Base-by-base conservation (phyloP, 2,113 vertebrate genomes). In the Amblyopsis rosae region DNA sequence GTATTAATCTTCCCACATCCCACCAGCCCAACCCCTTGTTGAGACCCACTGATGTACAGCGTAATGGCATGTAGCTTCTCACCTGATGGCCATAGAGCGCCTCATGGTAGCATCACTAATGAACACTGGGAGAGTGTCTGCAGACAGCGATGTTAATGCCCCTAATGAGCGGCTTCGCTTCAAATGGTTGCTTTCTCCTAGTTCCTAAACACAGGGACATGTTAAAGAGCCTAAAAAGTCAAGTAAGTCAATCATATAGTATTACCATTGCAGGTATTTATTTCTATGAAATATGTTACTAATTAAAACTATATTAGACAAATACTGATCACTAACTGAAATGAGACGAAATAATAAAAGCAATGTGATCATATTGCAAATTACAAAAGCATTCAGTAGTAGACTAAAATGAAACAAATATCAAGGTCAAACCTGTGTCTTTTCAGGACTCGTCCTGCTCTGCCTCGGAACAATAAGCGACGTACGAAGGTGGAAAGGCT, bases 41-140 rank as follows among this genome's bases (percentile, higher is more conserved):
- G 3, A 12, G 8, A 17, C 46, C 19, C 15, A 60, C 8, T 56
- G 47, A 13, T 54, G 5, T 8, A 54, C 12, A 9, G 35, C 13
- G 12, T 9, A 16, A 9, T 26, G 26, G 26, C 19, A 10, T 59
- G 26, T 26, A 26, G 26, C 26, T 26, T 26, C 26, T 91, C 79
- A 98, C 97, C 94, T 95, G 86, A 97, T 93, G 55, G 95, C 94
- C 79, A 85, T 85, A 62, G 91, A 81, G 63, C 96, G 93, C 84
- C 92, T 95, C 82, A 95, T 95, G 65, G 88, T 90, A 75, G 95
- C 93, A 58, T 98, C 96, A 57, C 95, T 95, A 80, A 96, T 97
- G 80, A 93, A 92, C 26, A 93, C 92, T 4, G 97, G 97, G 50
- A 98, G 94, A 9, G 95, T 97, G 80, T 96, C 94, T 61, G 91